Conservation (phyloP, 1,140 invertebrate species). For the Leptinotarsa undecemlineata region DNA sequence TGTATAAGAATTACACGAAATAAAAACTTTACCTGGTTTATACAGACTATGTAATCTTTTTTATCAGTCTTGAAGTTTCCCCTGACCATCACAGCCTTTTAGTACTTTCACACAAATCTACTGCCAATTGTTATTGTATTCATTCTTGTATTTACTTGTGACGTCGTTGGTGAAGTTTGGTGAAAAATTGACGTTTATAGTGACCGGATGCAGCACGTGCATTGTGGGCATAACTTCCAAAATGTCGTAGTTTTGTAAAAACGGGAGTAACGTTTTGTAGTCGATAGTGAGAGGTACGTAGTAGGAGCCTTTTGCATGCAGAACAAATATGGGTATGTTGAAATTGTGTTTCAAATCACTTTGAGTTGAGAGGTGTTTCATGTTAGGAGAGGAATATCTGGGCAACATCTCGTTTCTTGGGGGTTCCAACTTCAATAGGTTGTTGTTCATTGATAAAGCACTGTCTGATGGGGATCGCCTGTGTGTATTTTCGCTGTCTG, state of each 20-base stretch:
- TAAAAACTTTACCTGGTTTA: constrained; percentile 21
- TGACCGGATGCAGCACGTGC: constrained; percentile 83
- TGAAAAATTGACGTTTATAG: constrained; percentile 84
- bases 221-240: constrained; percentile 61
- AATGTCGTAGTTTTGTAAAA: constrained; percentile 65
- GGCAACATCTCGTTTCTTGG: constrained; percentile 32
- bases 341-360: constrained; percentile 53
- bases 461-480: constrained; percentile 37
- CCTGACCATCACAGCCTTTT: constrained; percentile 47
- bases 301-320: constrained; percentile 85
- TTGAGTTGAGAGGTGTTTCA: constrained; percentile 9
- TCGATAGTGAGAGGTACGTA: constrained; percentile 91
- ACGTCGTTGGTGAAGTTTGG: constrained; percentile 35
- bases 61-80: constrained; percentile 45
- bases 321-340: constrained; percentile 75
- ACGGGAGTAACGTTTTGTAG: constrained; percentile 71
- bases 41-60: constrained; percentile 23
- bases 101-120: constrained; percentile 27
- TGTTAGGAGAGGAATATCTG: constrained; percentile 39
- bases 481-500: constrained; percentile 42
- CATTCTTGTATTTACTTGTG: constrained; percentile 37
- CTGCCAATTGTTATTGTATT: constrained; percentile 40
- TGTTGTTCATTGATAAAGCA: constrained; percentile 31
- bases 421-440: constrained; percentile 31
- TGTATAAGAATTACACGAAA: constrained; percentile 6